Evolutionary conservation across 2,113 vertebrate genomes (phyloP).

Genomic region (Lutjanus erythropterus): DNA sequence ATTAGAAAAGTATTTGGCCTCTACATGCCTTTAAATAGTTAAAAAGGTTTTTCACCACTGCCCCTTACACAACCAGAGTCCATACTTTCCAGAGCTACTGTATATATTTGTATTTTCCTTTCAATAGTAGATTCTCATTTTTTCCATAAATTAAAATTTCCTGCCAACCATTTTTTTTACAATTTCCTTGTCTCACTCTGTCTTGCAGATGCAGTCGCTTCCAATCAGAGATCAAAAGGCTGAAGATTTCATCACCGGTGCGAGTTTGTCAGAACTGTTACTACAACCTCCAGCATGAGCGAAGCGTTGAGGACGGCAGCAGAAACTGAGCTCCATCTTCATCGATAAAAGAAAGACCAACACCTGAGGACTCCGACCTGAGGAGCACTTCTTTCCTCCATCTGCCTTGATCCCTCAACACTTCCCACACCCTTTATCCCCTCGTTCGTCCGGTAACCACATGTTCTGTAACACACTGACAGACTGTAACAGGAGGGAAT

Average conservation of each 20-base stretch:
- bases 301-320: constrained; percentile 88
- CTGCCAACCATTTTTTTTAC: not conserved
- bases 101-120: not conserved
- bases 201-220: constrained; percentile 94
- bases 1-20: no score
- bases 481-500: not conserved
- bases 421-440: not conserved
- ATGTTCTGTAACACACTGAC: constrained; percentile 77
- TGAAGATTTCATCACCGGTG: constrained; percentile 98
- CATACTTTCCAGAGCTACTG: no score
- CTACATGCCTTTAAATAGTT: no score
- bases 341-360: not conserved
- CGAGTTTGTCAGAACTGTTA: constrained; percentile 99
- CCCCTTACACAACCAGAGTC: no score
- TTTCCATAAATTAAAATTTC: not conserved
- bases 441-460: constrained; percentile 50
- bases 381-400: constrained; percentile 27
- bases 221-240: constrained; percentile 97
- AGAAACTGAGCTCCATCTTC: constrained; percentile 84
- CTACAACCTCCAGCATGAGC: constrained; percentile 96
- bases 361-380: not conserved
- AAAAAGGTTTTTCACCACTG: no score
- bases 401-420: not conserved
- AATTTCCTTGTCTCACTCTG: rapidly evolving
- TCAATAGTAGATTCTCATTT: not conserved